Conservation (phyloP, 37 sponge, comb jelly and placozoan genomes). For the Ianthella basta region DNA sequence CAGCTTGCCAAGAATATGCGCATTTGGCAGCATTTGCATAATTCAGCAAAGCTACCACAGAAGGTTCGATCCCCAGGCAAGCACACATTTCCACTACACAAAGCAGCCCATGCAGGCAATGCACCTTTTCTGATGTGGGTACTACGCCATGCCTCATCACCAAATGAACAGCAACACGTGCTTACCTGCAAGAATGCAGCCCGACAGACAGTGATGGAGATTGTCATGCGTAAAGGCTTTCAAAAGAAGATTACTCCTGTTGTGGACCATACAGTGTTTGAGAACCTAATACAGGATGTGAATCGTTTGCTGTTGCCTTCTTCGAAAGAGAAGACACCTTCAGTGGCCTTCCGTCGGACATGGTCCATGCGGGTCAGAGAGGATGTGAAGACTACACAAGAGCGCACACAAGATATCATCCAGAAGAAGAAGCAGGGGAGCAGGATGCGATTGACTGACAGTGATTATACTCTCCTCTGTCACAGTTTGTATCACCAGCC, state of each 20-base stretch:
- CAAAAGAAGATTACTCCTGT: background rate
- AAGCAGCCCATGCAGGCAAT: constrained; percentile 19
- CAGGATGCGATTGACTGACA: constrained; percentile 9
- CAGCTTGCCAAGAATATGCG: background rate
- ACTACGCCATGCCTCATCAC: background rate
- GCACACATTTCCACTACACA: constrained; percentile 1
- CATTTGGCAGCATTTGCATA: background rate
- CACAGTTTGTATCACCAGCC: constrained; percentile 10
- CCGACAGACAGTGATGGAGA: background rate
- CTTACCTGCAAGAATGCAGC: background rate
- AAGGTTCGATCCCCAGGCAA: background rate
- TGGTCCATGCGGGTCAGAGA: constrained; percentile 14
- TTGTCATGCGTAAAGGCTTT: background rate
- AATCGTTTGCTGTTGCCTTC: background rate
- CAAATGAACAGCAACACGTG: background rate
- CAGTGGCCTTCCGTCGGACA: background rate
- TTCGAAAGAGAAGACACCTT: background rate
- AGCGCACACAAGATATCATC: constrained; percentile 1
- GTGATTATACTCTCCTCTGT: constrained; percentile 7
- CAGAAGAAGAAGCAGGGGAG: constrained; percentile 10
- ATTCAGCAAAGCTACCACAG: background rate
- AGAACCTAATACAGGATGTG: background rate
- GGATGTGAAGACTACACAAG: constrained; percentile 2
- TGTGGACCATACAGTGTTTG: background rate
- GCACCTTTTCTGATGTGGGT: constrained; percentile 1